Percentiles rank a stretch among this genome's conserved stretches.
phyloP scores from a whole-genome alignment of 2,113 vertebrate species.

The Hydrochoerus hydrochaeris region DNA sequence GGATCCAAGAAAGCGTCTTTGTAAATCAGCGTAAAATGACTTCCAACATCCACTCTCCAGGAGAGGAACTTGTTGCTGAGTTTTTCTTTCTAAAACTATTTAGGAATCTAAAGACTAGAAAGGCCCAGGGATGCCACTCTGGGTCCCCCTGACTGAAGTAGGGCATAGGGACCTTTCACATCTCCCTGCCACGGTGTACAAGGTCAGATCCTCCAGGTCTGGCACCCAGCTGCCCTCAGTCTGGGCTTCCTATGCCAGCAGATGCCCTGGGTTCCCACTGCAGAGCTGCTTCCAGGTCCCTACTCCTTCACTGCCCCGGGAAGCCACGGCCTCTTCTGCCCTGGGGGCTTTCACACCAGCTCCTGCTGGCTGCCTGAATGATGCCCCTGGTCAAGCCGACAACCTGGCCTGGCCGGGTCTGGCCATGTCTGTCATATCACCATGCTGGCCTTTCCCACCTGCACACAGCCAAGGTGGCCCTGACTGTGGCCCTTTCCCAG shows the following conservation, averaged over 20 bases:
- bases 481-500: neutral
- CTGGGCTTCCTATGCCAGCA: neutral
- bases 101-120: neutral
- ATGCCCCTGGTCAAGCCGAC: neutral
- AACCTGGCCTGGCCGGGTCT: neutral
- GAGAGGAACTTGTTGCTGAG: neutral
- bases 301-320: neutral
- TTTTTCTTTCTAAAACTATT: constrained; percentile 49
- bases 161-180: neutral
- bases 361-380: neutral
- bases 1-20: constrained; percentile 27
- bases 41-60: constrained; percentile 7
- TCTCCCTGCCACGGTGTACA: neutral
- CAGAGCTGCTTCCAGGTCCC: neutral
- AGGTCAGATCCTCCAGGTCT: neutral
- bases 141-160: neutral
- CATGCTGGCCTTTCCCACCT: neutral
- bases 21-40: constrained; percentile 52
- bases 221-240: neutral
- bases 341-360: neutral
- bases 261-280: neutral
- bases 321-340: neutral
- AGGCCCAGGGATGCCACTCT: neutral
- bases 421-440: neutral
- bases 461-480: neutral